These are phyloP conservation scores for Gisinianus flammeolus DNA, from an alignment of 2,888 invertebrate species.

Conservation along the genomic window DNA sequence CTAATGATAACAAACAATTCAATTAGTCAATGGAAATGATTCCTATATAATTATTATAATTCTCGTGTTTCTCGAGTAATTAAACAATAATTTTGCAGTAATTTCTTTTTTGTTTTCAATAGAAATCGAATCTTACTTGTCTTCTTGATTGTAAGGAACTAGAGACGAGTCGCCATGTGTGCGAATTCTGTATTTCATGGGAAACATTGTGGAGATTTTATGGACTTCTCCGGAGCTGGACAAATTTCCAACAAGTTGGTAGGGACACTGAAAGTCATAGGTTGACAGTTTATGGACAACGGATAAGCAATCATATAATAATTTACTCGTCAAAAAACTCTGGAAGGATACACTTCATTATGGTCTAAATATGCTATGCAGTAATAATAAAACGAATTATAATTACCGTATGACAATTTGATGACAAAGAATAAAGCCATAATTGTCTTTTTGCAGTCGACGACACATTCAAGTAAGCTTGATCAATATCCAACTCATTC, in stretches of 20 bases:
- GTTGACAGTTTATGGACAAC: too few species aligned
- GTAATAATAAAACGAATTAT: not conserved
- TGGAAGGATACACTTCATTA: too few species aligned
- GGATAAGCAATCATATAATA: too few species aligned
- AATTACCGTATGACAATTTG: constrained; percentile 73
- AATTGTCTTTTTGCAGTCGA: constrained; percentile 61
- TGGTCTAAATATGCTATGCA: too few species aligned
- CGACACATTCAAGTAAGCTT: constrained; percentile 69
- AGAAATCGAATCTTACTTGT: constrained; percentile 50
- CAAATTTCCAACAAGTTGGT: constrained; percentile 18
- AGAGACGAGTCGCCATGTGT: constrained; percentile 43
- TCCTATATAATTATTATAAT: not conserved
- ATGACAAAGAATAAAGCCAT: constrained; percentile 72
- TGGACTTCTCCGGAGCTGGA: constrained; percentile 12
- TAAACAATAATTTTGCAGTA: too few species aligned
- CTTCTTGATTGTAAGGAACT: constrained; percentile 45
- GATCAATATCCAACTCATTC: constrained; percentile 69
- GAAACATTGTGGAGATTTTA: constrained; percentile 47
- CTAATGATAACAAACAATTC: not conserved
- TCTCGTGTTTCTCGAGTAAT: not conserved
- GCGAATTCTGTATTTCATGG: constrained; percentile 53
- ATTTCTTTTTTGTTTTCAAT: too few species aligned
- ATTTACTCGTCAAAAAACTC: too few species aligned
- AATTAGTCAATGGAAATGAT: constrained; percentile 3
- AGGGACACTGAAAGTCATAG: constrained; percentile 46